phyloP scores from a whole-genome alignment of 2,797 vertebrate genomes.

The Eurystomus glaucurus region DNA sequence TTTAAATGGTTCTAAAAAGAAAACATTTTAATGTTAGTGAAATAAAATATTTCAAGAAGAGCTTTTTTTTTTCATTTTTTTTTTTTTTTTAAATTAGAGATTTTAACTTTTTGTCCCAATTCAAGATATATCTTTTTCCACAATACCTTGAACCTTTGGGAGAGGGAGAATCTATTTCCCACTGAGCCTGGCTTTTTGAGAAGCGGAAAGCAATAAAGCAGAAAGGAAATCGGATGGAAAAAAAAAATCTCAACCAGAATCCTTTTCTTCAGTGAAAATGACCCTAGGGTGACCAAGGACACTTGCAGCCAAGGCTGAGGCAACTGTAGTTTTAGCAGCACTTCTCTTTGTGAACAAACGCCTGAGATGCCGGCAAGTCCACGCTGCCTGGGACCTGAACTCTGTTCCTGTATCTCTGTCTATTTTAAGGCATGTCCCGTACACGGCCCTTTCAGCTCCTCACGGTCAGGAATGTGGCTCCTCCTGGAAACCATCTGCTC shows the following conservation, averaged over 20 bases:
- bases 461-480: background rate
- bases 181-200: background rate
- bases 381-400: background rate
- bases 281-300: background rate
- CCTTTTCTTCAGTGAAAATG: background rate
- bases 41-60: background rate
- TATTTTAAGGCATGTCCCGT: conserved; percentile 46
- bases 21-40: background rate
- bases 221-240: background rate
- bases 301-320: background rate
- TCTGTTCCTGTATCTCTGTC: background rate
- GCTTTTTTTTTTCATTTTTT: fast-evolving
- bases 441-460: background rate
- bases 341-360: background rate
- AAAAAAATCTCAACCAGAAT: background rate
- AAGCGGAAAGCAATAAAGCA: background rate
- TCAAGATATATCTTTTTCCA: background rate
- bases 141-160: background rate
- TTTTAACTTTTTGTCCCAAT: background rate
- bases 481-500: conserved; percentile 38
- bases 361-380: background rate
- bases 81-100: background rate
- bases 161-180: background rate
- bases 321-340: background rate
- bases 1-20: background rate